Percentiles rank a stretch among this genome's conserved stretches.
These are phyloP conservation scores for Lepus oiostolus DNA, from an alignment of 2,797 vertebrate genomes.

Conservation along the genomic window DNA sequence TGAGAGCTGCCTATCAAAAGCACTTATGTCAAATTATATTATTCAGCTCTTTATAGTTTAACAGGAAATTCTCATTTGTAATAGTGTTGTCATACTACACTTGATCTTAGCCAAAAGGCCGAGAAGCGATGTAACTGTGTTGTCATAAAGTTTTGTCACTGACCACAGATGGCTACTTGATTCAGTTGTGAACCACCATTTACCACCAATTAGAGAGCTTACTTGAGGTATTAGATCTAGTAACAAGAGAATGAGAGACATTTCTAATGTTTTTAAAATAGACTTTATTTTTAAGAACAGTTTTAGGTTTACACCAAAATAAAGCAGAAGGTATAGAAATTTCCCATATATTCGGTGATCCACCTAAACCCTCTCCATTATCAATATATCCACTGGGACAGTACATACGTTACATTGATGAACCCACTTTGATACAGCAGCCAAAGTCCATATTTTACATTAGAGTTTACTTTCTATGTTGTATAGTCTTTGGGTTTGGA, in stretches of 20 bases:
- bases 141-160: neutral
- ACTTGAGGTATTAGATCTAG: neutral
- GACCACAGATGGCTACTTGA: neutral
- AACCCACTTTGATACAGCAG: neutral
- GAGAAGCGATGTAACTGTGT: too few relatives aligned
- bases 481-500: neutral
- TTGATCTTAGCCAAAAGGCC: too few relatives aligned
- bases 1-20: conserved; percentile 30
- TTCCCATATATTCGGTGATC: neutral
- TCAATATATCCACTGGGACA: neutral
- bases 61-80: conserved; percentile 49
- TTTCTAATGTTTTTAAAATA: neutral
- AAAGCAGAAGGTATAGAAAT: neutral
- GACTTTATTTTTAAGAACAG: neutral
- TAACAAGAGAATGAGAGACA: neutral
- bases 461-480: neutral
- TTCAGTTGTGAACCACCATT: neutral
- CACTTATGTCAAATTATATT: neutral
- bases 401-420: neutral
- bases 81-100: neutral
- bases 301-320: neutral
- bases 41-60: neutral
- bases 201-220: neutral
- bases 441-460: neutral
- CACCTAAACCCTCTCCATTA: neutral